Evolutionary conservation across 2,113 vertebrate genomes (phyloP).

Genomic region (Chaetodon auriga): DNA sequence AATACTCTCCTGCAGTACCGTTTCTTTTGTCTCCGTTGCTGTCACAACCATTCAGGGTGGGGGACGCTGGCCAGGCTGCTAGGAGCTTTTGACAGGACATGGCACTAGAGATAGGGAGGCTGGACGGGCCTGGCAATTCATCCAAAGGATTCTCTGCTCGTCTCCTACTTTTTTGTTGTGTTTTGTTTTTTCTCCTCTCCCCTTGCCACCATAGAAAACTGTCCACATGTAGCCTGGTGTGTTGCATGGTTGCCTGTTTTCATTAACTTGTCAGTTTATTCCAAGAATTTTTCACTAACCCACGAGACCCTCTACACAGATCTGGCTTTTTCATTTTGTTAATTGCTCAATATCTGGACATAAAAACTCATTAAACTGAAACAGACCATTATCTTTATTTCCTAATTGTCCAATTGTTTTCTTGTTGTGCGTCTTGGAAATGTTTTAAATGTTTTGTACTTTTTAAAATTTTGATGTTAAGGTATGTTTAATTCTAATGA

Average conservation of each 20-base stretch:
- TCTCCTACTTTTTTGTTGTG: constrained; percentile 15
- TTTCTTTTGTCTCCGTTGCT: constrained; percentile 63
- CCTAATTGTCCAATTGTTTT: not conserved
- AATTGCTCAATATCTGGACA: not conserved
- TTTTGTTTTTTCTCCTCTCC: constrained; percentile 8
- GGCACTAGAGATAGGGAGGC: constrained; percentile 48
- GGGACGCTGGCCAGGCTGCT: constrained; percentile 54
- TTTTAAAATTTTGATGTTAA: not conserved
- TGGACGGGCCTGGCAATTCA: constrained; percentile 44
- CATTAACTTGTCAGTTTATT: constrained; percentile 8
- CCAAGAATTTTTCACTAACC: constrained; percentile 16
- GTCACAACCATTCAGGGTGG: constrained; percentile 72
- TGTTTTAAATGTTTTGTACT: not conserved
- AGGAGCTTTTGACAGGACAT: constrained; percentile 65
- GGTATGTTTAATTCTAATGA: constrained; percentile 3
- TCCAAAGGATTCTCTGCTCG: constrained; percentile 48
- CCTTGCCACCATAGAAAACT: not conserved
- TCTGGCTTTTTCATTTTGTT: constrained; percentile 17
- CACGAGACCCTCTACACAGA: not conserved
- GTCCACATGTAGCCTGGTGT: constrained; percentile 9
- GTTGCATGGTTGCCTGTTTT: constrained; percentile 34
- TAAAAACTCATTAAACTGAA: not conserved
- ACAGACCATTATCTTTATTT: not conserved
- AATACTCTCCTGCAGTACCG: constrained; percentile 33
- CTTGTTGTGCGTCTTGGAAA: not conserved